Evolutionary conservation across 2,888 invertebrate species (phyloP), one percentile per base, ranked within the genome.

Genomic region (Drosophila ustulata): DNA sequence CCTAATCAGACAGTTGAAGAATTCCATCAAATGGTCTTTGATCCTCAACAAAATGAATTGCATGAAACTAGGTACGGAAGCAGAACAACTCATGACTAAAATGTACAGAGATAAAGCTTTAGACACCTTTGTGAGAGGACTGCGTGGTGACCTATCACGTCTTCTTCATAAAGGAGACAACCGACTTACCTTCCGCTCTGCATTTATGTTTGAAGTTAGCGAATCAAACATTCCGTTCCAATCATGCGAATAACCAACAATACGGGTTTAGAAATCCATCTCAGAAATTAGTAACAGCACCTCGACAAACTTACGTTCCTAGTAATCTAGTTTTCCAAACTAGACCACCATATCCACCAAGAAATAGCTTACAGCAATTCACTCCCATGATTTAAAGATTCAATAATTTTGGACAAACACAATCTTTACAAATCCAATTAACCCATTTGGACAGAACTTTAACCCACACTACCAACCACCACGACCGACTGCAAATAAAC

Each of bases 131-230:
- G 13, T 32, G 4, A 3, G 47, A 18, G 30, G 47, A 5, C 9
- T 49, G 3, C 47, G 8, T 8, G 30, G 30, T 4, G 32, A 32
- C 6, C 9, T 49, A 13, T 9, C 49, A 8, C 32, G 30, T 8
- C 49, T 49, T 8, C 18, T 49, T 13, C 7, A 32, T 49, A 11
- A 49, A 32, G 7, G 18, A 32, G 8, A 32, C 49, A 3, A 18
- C 30, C 3, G 49, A 49, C 8, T 32, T 49, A 2, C 49, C 49
- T 8, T 32, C 49, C 8, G 49, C 49, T 1, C 3, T 49, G 3
- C 49, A 49, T 9, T 8, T 49, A 8, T 49, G 49, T 18, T 49
- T 49, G 13, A 49, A 32, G 18, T 6, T 49, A 18, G 49, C 32
- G 13, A 49, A 39, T 13, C 39, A 39, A 0, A 3, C 13, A 34